Conservation (phyloP, 2,113 vertebrate genomes). For the Saccopteryx leptura region DNA sequence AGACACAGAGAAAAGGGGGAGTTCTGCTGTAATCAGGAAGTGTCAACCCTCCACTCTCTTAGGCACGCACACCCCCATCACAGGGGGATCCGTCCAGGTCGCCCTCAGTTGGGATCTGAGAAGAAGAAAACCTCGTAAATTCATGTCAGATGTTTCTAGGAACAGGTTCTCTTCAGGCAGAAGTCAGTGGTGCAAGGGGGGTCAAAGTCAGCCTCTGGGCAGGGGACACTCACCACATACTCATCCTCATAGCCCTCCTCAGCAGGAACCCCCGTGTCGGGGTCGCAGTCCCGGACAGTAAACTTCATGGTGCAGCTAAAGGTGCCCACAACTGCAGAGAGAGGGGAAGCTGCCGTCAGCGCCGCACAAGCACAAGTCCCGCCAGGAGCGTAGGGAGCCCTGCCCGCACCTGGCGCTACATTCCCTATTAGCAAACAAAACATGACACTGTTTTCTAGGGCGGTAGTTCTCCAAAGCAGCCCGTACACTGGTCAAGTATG, state of each 20-base stretch:
- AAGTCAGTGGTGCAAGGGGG: neutral
- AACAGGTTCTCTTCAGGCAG: neutral
- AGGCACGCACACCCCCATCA: neutral
- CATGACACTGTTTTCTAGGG: neutral
- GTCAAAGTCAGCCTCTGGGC: neutral
- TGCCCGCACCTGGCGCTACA: neutral
- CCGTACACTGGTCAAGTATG: neutral
- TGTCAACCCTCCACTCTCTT: neutral
- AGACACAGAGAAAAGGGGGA: neutral
- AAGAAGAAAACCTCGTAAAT: neutral
- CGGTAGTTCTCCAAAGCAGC: neutral
- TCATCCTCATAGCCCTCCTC: conserved; percentile 98
- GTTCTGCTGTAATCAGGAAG: conserved; percentile 4
- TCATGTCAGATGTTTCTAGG: neutral
- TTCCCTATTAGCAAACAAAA: neutral
- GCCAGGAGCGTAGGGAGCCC: neutral
- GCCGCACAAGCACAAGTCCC: accelerated
- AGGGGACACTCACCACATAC: conserved; percentile 93
- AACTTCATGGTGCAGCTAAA: conserved; percentile 99
- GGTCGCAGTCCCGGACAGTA: conserved; percentile 96
- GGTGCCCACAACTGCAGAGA: conserved; percentile 93
- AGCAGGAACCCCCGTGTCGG: conserved; percentile 95
- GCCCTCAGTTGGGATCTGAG: neutral
- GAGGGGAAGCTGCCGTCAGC: neutral
- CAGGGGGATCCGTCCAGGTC: neutral